A percentile compares a stretch with the other conserved stretches of the same genome.
phyloP scores from a whole-genome alignment of 2,797 vertebrate species.

The Harpagifer antarcticus region DNA sequence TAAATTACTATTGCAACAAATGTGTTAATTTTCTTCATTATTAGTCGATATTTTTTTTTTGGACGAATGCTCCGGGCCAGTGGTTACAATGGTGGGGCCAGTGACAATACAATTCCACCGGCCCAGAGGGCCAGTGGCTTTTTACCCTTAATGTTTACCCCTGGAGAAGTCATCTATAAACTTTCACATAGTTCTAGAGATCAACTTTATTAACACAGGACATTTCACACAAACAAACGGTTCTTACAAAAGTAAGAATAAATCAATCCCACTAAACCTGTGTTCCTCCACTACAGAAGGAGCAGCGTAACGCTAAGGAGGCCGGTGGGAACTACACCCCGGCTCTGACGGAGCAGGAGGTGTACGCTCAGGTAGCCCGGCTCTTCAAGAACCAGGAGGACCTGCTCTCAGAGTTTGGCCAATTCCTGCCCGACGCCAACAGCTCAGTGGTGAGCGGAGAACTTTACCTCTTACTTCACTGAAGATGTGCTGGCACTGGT shows the following conservation, averaged over 20 bases:
- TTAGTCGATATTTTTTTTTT: too few relatives aligned
- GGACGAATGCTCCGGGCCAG: too few relatives aligned
- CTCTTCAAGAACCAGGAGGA: conserved; percentile 99
- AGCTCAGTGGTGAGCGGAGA: conserved; percentile 92
- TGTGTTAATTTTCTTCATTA: too few relatives aligned
- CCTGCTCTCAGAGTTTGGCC: conserved; percentile 96
- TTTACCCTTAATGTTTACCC: too few relatives aligned
- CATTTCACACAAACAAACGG: too few relatives aligned
- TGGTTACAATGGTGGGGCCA: too few relatives aligned
- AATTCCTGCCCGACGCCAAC: conserved; percentile 98
- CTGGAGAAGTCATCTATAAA: neutral
- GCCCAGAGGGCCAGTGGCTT: too few relatives aligned
- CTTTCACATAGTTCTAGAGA: neutral
- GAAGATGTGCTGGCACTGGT: neutral
- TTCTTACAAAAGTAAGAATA: too few relatives aligned
- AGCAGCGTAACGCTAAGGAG: conserved; percentile 98
- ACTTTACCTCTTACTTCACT: neutral
- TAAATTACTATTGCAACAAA: too few relatives aligned
- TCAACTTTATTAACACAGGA: too few relatives aligned
- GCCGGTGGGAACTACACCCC: conserved; percentile 98
- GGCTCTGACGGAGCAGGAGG: conserved; percentile 96
- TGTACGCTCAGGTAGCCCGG: conserved; percentile 96
- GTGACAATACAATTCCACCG: too few relatives aligned
- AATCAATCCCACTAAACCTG: conserved; percentile 13
- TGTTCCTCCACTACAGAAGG: conserved; percentile 85